Conservation (phyloP, 2,113 vertebrate species). For the Notarius quadriscutis region DNA sequence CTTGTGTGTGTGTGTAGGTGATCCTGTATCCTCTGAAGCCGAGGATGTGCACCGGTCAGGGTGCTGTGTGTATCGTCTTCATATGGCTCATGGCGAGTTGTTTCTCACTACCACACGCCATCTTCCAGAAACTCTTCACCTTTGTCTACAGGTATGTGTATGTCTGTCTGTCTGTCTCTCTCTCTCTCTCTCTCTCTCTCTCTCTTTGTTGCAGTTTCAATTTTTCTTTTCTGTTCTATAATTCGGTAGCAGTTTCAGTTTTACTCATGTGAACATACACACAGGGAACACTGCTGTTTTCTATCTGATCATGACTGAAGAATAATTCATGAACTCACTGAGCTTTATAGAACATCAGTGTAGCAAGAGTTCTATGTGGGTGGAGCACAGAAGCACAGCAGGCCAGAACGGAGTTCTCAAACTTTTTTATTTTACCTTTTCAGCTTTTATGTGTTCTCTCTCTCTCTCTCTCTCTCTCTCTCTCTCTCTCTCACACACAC, state of each 20-base stretch:
- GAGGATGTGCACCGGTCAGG: conserved; percentile 80
- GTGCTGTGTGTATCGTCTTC: conserved; percentile 75
- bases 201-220: not conserved
- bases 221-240: not conserved
- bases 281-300: not conserved
- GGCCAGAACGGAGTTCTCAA: too few species aligned
- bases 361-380: too few species aligned
- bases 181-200: too few species aligned
- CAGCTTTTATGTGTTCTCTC: too few species aligned
- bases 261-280: not conserved
- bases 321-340: not conserved
- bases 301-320: not conserved
- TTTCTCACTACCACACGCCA: conserved; percentile 92
- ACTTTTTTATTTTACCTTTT: too few species aligned
- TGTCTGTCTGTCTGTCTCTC: not conserved
- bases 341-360: not conserved
- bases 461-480: too few species aligned
- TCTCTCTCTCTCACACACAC: too few species aligned
- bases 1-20: conserved; percentile 69
- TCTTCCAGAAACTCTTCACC: conserved; percentile 91
- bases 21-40: conserved; percentile 90
- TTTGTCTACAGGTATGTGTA: conserved; percentile 80
- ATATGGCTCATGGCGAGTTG: conserved; percentile 91
- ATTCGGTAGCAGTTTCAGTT: not conserved
- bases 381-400: too few species aligned